These are phyloP conservation scores for Neoascia interrupta DNA, from an alignment of 2,888 invertebrate genomes.

Conservation along the genomic window DNA sequence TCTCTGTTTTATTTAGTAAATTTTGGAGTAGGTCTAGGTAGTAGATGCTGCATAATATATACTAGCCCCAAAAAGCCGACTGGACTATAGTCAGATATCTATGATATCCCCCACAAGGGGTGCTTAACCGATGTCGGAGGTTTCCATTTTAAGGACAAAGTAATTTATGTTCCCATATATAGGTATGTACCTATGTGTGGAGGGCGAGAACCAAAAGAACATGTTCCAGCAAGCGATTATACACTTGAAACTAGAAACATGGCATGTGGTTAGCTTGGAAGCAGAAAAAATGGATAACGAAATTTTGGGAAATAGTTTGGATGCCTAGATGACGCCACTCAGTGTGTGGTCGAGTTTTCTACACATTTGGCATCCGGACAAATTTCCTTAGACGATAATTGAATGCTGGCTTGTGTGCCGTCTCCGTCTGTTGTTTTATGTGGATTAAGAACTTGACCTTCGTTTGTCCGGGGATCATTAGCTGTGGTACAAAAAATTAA, in stretches of 20 bases:
- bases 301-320: slow-evolving; percentile 19
- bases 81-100: slow-evolving; percentile 8
- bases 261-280: slow-evolving; percentile 49
- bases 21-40: slow-evolving; percentile 9
- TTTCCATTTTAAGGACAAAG: slow-evolving; percentile 36
- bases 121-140: slow-evolving; percentile 29
- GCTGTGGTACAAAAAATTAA: too few species aligned
- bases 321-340: slow-evolving; percentile 56
- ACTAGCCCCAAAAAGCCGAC: neutral
- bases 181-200: too few species aligned
- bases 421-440: neutral
- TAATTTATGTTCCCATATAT: slow-evolving; percentile 61
- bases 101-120: slow-evolving; percentile 46
- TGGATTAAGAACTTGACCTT: slow-evolving; percentile 17
- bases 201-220: neutral
- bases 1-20: slow-evolving; percentile 61
- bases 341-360: slow-evolving; percentile 46
- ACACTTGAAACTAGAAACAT: slow-evolving; percentile 53
- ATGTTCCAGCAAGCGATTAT: slow-evolving; percentile 37
- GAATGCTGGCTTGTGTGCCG: slow-evolving; percentile 8
- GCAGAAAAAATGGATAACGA: slow-evolving; percentile 26
- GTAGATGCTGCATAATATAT: neutral
- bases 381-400: slow-evolving; percentile 33
- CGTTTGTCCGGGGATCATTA: too few species aligned
- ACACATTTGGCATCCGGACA: slow-evolving; percentile 56